phyloP scores from a whole-genome alignment of 2,797 vertebrate species.

The Manis pentadactyla region DNA sequence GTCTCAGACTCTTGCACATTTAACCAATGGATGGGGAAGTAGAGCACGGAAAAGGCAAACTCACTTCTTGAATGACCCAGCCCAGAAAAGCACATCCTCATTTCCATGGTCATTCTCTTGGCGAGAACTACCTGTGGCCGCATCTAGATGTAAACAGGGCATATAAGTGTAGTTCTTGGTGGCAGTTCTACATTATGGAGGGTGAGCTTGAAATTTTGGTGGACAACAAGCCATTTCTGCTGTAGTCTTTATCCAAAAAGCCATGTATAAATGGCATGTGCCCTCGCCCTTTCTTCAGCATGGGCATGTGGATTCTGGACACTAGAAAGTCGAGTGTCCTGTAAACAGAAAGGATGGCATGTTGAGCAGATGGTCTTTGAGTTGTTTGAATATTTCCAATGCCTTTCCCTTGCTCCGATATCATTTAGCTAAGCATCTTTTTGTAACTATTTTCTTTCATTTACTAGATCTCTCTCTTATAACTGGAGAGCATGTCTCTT shows the following conservation, averaged over 20 bases:
- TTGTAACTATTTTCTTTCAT: conserved; percentile 22
- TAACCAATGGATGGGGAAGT: background rate
- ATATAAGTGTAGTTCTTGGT: background rate
- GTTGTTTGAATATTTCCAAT: background rate
- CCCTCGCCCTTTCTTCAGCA: background rate
- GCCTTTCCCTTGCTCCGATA: conserved; percentile 1
- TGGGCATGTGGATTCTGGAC: background rate
- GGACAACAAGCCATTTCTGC: background rate
- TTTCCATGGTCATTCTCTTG: background rate
- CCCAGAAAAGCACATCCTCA: background rate
- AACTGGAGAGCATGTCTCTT: background rate
- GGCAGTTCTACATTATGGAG: background rate
- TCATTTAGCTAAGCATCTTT: background rate
- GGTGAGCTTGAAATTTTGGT: background rate
- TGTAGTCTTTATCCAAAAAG: background rate
- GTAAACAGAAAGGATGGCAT: background rate
- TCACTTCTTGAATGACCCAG: background rate
- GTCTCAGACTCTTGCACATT: background rate
- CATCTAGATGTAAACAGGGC: background rate
- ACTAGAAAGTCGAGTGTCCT: background rate
- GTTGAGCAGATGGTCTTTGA: background rate
- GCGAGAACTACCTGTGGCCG: background rate
- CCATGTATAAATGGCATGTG: background rate
- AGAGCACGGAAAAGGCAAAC: background rate
- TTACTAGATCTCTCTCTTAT: background rate